Base-by-base conservation (phyloP, 2,888 invertebrate genomes). In the Sylvicola fuscatus region DNA sequence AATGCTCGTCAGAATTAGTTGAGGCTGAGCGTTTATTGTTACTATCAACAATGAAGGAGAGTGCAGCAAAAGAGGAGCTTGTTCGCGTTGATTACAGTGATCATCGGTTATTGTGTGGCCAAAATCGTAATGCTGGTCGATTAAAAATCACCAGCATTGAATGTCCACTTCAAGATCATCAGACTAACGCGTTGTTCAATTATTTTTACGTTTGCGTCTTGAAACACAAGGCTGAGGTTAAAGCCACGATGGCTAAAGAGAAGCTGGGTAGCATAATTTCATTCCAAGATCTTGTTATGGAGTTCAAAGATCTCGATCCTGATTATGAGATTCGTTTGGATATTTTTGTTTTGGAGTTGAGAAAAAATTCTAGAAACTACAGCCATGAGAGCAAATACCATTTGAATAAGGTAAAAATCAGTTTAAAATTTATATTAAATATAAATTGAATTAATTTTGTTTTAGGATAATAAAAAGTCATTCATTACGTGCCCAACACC, bases 1-100 rank as follows among this genome's bases (percentile, higher is more conserved):
- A 54, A 34, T 50, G 50, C 10, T 61, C 64, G n/a, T 42, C 50
- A 0, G 64, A 65, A 46, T 59, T 64, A 48, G 54, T 65, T 1
- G 65, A 66, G 42, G 65, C 62, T 0, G 65, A 66, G 43, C 53
- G 63, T 2, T 48, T 63, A 14, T 41, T 66, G 7, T 44, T 66
- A 2, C 47, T 59, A 38, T 58, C 64, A 4, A 43, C 49, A 3
- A 37, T 58, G 13, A 47, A 48, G 21, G 45, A 42, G 29, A 30
- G 31, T 1, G 26, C 36, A 3, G 37, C 37, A 11, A 35, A 34
- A 12, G 27, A 38, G 3, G 39, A 41, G 27, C 32, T 38, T 8
- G 37, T 29, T 36, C 35, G 7, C 32, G 36, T 41, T 35, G 39
- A 41, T 39, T 29, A 27, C 30, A 32, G 28, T 4, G 10, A 13